phyloP scores from a whole-genome alignment of 2,888 invertebrate genomes.

The Halictus quadricinctus region DNA sequence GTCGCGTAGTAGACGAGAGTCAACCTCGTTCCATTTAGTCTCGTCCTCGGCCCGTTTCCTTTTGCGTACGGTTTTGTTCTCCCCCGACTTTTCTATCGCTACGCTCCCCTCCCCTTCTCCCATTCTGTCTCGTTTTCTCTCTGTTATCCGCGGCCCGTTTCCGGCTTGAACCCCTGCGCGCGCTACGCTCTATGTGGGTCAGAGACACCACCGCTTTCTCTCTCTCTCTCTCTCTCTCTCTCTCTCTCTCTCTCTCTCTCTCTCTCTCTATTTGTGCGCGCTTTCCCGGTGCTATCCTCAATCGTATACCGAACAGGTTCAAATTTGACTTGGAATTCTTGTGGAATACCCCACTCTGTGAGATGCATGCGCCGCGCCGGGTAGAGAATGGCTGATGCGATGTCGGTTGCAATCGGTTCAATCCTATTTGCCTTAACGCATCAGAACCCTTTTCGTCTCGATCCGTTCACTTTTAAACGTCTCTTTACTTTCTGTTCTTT shows the following conservation, averaged over 20 bases:
- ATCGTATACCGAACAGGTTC: conserved; percentile 27
- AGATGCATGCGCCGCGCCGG: not conserved
- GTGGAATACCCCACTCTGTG: not conserved
- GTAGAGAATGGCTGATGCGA: conserved; percentile 18
- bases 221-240: conserved; percentile 7
- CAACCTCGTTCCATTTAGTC: conserved; percentile 67
- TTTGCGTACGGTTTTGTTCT: conserved; percentile 52
- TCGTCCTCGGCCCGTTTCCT: conserved; percentile 62
- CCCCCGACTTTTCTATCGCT: conserved; percentile 46
- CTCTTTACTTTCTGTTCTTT: not conserved
- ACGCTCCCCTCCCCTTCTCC: not conserved
- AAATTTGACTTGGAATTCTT: conserved; percentile 47
- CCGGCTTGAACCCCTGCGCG: conserved; percentile 57
- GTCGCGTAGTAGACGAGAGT: conserved; percentile 35
- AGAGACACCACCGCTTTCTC: conserved; percentile 34
- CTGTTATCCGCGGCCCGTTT: conserved; percentile 57
- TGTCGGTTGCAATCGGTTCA: conserved; percentile 4
- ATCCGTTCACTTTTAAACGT: not conserved
- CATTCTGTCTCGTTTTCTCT: conserved; percentile 6
- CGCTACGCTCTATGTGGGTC: conserved; percentile 66
- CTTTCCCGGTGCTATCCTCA: not conserved
- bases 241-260: not conserved
- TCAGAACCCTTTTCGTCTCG: not conserved
- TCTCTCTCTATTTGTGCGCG: not conserved
- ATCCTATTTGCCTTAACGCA: conserved; percentile 3